Conservation (phyloP, 2,113 vertebrate genomes). For the Pyrgilauda ruficollis region DNA sequence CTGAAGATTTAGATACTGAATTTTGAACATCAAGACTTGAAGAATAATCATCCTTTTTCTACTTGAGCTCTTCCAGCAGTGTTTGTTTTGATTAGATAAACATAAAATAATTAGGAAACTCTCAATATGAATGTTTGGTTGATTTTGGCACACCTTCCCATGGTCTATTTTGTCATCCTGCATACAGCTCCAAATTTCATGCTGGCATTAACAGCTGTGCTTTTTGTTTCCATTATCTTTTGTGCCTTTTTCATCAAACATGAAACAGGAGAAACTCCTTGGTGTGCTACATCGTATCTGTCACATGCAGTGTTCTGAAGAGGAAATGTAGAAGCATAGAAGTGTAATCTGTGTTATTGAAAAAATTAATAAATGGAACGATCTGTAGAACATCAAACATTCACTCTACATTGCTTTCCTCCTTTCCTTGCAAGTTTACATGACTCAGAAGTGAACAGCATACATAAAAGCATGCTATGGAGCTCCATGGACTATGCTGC, state of each 20-base stretch:
- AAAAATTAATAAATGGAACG: not conserved
- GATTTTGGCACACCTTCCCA: not conserved
- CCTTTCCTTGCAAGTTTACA: not conserved
- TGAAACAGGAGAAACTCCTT: not conserved
- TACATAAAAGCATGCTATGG: not conserved
- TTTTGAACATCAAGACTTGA: not conserved
- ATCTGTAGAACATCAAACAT: not conserved
- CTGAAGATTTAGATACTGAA: not conserved
- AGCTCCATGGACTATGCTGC: not conserved
- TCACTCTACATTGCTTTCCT: not conserved
- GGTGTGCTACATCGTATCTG: not conserved
- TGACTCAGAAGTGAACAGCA: not conserved
- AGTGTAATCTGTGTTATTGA: not conserved
- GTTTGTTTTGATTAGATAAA: slow-evolving; percentile 52
- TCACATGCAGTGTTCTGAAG: not conserved
- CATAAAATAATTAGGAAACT: slow-evolving; percentile 31
- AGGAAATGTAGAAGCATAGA: not conserved
- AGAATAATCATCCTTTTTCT: not conserved
- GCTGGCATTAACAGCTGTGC: not conserved
- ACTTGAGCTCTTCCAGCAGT: not conserved
- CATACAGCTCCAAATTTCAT: not conserved
- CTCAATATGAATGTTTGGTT: not conserved
- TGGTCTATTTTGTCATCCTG: not conserved
- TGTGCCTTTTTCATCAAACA: not conserved
- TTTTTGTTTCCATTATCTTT: slow-evolving; percentile 13